Evolutionary conservation across 1,140 invertebrate species (phyloP).

Genomic region (Diplogasteroides magnus): DNA sequence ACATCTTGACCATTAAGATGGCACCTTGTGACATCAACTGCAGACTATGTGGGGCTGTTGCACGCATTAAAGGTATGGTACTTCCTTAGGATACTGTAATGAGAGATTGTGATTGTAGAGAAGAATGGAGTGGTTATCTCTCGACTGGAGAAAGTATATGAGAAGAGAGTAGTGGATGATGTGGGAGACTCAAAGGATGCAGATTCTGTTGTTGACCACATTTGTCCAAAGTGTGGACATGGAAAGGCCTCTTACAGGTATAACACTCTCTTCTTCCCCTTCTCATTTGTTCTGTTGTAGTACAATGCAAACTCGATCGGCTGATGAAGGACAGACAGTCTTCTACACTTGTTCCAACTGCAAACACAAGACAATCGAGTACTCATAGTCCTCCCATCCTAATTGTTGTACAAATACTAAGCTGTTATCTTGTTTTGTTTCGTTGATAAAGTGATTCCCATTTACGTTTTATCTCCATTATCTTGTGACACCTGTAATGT

Average conservation of each 20-base stretch:
- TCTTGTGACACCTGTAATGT: too few species aligned
- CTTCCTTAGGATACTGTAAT: background rate
- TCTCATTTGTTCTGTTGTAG: constrained; percentile 64
- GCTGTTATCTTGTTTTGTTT: background rate
- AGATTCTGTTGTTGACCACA: constrained; percentile 62
- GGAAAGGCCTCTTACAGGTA: background rate
- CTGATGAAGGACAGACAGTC: constrained; percentile 97
- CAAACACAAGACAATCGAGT: constrained; percentile 65
- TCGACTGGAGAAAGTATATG: constrained; percentile 46
- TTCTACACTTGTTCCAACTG: constrained; percentile 93
- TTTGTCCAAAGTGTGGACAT: constrained; percentile 66
- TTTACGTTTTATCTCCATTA: too few species aligned
- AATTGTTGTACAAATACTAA: too few species aligned
- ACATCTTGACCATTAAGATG: background rate
- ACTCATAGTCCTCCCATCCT: too few species aligned
- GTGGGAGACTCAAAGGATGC: constrained; percentile 59
- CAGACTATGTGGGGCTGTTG: background rate
- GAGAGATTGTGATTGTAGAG: constrained; percentile 54
- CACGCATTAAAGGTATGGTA: background rate
- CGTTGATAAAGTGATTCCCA: too few species aligned
- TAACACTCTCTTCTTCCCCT: background rate
- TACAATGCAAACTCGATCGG: constrained; percentile 84
- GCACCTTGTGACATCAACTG: background rate
- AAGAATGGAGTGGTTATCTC: constrained; percentile 65
- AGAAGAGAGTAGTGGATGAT: constrained; percentile 64